Conservation (phyloP, 2,797 vertebrate genomes). For the Philypnodon macrostomus region DNA sequence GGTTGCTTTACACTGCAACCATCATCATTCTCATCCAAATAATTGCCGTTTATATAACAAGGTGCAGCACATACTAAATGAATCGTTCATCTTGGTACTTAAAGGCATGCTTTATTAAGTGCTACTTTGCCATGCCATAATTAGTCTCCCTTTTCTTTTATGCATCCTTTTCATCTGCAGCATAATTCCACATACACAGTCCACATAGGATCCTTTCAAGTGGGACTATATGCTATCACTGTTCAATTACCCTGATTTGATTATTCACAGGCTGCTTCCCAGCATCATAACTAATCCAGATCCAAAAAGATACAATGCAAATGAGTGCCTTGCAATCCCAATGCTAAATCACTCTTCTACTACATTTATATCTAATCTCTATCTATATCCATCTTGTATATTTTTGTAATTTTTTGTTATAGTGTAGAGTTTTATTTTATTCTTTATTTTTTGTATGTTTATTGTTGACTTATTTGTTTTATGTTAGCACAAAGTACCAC, state of each 20-base stretch:
- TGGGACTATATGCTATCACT: slow-evolving; percentile 12
- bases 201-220: slow-evolving; percentile 23
- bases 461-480: no score
- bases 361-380: no score
- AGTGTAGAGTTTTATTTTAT: no score
- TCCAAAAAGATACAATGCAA: slow-evolving; percentile 47
- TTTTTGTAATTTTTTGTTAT: no score
- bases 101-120: slow-evolving; percentile 34
- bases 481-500: no score
- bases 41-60: no score
- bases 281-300: slow-evolving; percentile 26
- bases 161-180: slow-evolving; percentile 12
- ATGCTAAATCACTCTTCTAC: slow-evolving; percentile 48
- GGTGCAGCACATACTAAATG: slow-evolving; percentile 32
- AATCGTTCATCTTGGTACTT: slow-evolving; percentile 31
- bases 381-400: no score
- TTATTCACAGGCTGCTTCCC: slow-evolving; percentile 36
- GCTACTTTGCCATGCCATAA: slow-evolving; percentile 32
- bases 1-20: no score
- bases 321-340: slow-evolving; percentile 44
- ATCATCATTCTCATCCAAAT: no score
- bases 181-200: slow-evolving; percentile 19
- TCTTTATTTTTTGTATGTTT: no score
- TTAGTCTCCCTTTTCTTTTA: slow-evolving; percentile 35
- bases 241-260: slow-evolving; percentile 24